A percentile compares a stretch with the other conserved stretches of the same genome.
These are phyloP conservation scores for Pseudolaguvia tuberculata DNA, from an alignment of 2,113 vertebrate genomes.

Conservation along the genomic window DNA sequence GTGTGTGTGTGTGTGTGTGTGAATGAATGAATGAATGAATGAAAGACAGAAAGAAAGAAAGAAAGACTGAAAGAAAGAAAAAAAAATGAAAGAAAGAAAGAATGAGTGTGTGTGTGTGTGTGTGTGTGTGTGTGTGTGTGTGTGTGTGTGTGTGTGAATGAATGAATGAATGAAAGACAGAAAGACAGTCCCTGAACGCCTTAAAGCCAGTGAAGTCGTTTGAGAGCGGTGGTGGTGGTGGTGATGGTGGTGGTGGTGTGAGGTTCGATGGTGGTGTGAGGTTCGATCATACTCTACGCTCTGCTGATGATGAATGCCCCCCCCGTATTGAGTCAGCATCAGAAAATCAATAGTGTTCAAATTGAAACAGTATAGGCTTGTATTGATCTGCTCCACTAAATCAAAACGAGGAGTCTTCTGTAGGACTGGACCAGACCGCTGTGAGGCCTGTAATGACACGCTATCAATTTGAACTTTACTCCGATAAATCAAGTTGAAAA, in stretches of 20 bases:
- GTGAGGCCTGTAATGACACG: conserved; percentile 86
- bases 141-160: conserved; percentile 21
- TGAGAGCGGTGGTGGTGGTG: conserved; percentile 45
- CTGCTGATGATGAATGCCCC: conserved; percentile 89
- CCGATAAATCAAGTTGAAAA: conserved; percentile 99
- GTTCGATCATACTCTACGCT: conserved; percentile 72
- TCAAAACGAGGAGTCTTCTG: conserved; percentile 90
- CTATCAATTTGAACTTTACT: conserved; percentile 98
- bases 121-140: conserved; percentile 56
- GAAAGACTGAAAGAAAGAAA: too few relatives aligned
- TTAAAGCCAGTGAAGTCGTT: conserved; percentile 58
- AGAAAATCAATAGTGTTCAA: conserved; percentile 97
- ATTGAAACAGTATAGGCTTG: conserved; percentile 99
- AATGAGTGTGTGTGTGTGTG: too few relatives aligned
- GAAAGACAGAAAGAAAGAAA: too few relatives aligned
- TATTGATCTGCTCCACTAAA: conserved; percentile 94
- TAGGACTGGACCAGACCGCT: conserved; percentile 88
- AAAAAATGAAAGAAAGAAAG: too few relatives aligned
- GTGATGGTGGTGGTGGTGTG: conserved; percentile 40
- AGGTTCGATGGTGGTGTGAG: too few relatives aligned
- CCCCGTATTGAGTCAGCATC: conserved; percentile 77
- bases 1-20: too few relatives aligned
- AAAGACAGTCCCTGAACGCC: background rate
- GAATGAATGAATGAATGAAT: too few relatives aligned
- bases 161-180: background rate